Conservation (phyloP, 2,113 vertebrate species). For the Syrrhaptes paradoxus region DNA sequence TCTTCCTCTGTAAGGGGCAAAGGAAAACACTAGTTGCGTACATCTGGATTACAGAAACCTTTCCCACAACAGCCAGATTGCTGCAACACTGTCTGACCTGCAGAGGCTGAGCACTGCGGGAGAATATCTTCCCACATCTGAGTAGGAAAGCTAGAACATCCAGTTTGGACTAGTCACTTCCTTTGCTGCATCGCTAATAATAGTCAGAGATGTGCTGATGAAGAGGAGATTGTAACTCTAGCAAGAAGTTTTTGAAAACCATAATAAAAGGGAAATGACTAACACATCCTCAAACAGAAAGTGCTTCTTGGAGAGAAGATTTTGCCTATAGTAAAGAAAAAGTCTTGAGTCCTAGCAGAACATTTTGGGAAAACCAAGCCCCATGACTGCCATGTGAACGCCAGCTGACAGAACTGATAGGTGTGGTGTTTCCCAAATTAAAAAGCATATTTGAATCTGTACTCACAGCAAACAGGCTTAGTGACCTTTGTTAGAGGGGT, state of each 20-base stretch:
- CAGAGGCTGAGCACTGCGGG: background rate
- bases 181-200: background rate
- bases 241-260: background rate
- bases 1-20: background rate
- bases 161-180: background rate
- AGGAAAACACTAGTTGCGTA: rapidly evolving
- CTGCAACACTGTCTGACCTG: background rate
- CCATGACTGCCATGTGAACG: rapidly evolving
- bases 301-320: background rate
- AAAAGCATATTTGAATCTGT: background rate
- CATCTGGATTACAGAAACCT: background rate
- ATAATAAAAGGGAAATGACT: background rate
- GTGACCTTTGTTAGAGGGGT: background rate
- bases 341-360: background rate
- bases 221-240: rapidly evolving
- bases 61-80: background rate
- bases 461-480: background rate
- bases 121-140: background rate
- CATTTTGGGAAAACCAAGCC: background rate
- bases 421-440: background rate
- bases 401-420: background rate
- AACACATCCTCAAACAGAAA: background rate
- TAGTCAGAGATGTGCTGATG: background rate
- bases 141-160: background rate
- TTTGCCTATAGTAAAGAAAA: background rate